Evolutionary conservation across 1,140 invertebrate genomes (phyloP).

Genomic region (Wiebesia pumilae): DNA sequence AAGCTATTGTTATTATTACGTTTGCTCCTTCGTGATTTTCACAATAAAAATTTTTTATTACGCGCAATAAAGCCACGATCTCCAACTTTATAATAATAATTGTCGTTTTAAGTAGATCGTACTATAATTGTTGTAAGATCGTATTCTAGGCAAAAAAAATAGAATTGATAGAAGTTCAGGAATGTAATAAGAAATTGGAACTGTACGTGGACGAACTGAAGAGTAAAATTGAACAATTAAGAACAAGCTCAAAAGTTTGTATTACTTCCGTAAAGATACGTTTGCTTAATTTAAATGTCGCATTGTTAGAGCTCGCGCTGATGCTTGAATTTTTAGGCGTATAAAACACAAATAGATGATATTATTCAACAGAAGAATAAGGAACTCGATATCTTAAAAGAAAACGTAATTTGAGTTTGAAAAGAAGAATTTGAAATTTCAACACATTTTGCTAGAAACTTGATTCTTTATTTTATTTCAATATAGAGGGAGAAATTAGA

Average conservation of each 20-base stretch:
- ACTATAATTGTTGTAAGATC: neutral
- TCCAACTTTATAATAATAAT: neutral
- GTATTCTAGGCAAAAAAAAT: slow-evolving; percentile 52
- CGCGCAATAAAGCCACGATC: neutral
- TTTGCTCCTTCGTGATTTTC: no score
- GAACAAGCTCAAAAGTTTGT: slow-evolving; percentile 21
- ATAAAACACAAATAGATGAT: neutral
- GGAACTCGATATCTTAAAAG: neutral
- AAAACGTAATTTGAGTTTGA: slow-evolving; percentile 27
- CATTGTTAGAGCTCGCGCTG: neutral
- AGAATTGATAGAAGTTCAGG: slow-evolving; percentile 52
- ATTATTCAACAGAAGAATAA: slow-evolving; percentile 2
- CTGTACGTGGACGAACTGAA: slow-evolving; percentile 34
- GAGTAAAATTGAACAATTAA: neutral
- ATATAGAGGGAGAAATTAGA: slow-evolving; percentile 17
- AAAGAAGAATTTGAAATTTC: slow-evolving; percentile 14
- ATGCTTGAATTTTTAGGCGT: slow-evolving; percentile 5
- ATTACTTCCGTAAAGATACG: neutral
- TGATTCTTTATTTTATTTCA: slow-evolving; percentile 10
- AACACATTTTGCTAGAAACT: neutral
- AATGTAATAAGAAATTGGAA: slow-evolving; percentile 43
- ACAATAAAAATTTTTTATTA: no score
- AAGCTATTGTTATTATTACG: no score
- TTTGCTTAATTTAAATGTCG: neutral
- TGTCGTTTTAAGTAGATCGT: neutral